phyloP scores from a whole-genome alignment of 2,888 invertebrate genomes.

The Synanthedon tipuliformis region DNA sequence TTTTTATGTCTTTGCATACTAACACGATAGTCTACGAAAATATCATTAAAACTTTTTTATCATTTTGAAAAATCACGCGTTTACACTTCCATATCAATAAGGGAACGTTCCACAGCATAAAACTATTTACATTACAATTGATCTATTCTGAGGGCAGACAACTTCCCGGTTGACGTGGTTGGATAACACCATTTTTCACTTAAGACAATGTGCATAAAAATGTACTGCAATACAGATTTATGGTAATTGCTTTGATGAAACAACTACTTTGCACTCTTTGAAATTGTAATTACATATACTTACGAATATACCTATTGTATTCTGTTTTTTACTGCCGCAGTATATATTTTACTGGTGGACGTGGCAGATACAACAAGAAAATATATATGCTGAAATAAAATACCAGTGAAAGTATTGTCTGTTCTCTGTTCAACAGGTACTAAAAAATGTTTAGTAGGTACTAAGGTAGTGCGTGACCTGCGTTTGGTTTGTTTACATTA shows the following conservation, averaged over 20 bases:
- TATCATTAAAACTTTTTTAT: no score
- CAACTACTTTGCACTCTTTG: background rate
- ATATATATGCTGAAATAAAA: no score
- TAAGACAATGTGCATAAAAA: constrained; percentile 24
- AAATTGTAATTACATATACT: no score
- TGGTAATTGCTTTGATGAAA: background rate
- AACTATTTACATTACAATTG: constrained; percentile 26
- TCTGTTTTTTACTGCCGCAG: no score
- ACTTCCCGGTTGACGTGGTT: constrained; percentile 35
- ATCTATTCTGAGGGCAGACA: constrained; percentile 9
- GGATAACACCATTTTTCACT: constrained; percentile 39
- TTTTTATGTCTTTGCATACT: background rate
- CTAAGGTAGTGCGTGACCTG: no score
- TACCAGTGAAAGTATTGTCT: no score
- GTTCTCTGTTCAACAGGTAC: no score
- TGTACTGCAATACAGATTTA: constrained; percentile 8
- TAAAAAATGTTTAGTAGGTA: no score
- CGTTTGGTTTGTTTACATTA: no score
- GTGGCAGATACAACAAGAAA: no score
- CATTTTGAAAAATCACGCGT: background rate
- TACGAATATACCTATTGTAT: no score
- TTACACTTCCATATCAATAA: background rate
- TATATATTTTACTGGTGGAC: no score
- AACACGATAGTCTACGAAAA: background rate
- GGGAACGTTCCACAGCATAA: constrained; percentile 10